These are phyloP conservation scores for Albula goreensis DNA, from an alignment of 2,113 vertebrate species.

Conservation along the genomic window DNA sequence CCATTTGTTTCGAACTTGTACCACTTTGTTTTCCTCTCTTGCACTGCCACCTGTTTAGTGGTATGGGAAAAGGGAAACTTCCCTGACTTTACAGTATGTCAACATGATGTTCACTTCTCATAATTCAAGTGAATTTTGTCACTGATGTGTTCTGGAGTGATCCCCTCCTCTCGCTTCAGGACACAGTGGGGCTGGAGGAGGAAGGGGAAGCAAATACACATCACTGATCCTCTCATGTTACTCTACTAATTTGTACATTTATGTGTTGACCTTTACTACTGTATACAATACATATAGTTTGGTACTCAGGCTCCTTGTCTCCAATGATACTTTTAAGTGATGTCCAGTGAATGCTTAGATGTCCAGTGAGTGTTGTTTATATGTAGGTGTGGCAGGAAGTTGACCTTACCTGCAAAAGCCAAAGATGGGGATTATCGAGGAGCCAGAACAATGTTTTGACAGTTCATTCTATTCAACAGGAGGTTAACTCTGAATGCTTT, in stretches of 20 bases:
- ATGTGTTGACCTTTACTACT: conserved; percentile 82
- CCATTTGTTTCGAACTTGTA: background rate
- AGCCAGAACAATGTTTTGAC: too few relatives aligned
- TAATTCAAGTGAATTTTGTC: conserved; percentile 12
- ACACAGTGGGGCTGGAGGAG: conserved; percentile 21
- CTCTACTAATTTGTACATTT: conserved; percentile 78
- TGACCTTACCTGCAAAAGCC: background rate
- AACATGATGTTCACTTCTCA: background rate
- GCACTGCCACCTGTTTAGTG: background rate
- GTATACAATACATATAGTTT: conserved; percentile 87
- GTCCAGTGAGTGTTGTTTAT: background rate
- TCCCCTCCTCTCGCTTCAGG: conserved; percentile 1
- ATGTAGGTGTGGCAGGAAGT: background rate
- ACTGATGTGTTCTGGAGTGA: conserved; percentile 14
- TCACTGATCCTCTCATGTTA: conserved; percentile 63
- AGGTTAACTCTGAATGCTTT: too few relatives aligned
- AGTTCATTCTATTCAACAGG: too few relatives aligned
- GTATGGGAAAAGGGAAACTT: conserved; percentile 30
- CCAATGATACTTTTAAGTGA: background rate
- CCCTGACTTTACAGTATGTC: conserved; percentile 6
- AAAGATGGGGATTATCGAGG: too few relatives aligned
- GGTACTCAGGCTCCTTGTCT: conserved; percentile 67
- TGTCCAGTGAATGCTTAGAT: too few relatives aligned
- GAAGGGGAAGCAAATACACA: conserved; percentile 51
- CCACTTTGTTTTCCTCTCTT: background rate